Evolutionary conservation across 2,113 vertebrate genomes (phyloP).

Genomic region (Corythoichthys haematopterus): DNA sequence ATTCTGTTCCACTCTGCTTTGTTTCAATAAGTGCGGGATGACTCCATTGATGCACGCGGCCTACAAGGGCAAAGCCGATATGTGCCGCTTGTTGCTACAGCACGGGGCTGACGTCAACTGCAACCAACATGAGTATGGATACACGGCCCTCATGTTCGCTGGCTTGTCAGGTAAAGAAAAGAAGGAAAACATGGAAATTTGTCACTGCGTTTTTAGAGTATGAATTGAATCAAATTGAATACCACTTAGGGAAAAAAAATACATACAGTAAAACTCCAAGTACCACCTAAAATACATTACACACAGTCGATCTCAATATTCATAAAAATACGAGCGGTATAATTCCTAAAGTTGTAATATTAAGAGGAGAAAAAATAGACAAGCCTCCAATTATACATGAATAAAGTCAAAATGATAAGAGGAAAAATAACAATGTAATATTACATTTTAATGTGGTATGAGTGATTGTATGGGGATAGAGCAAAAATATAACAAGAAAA

Average conservation of each 20-base stretch:
- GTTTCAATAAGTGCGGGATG: conserved; percentile 82
- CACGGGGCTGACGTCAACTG: conserved; percentile 90
- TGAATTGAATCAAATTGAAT: too few species aligned
- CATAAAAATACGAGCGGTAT: too few species aligned
- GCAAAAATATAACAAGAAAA: too few species aligned
- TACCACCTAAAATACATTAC: too few species aligned
- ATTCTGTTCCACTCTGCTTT: background rate
- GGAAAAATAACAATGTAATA: background rate
- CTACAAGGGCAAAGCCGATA: conserved; percentile 85
- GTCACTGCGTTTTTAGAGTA: background rate
- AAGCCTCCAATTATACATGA: background rate
- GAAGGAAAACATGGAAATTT: background rate
- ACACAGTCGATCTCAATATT: too few species aligned
- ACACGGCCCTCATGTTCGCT: conserved; percentile 94
- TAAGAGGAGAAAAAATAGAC: too few species aligned
- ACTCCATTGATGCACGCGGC: conserved; percentile 93
- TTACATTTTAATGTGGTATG: too few species aligned
- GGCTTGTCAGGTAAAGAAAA: conserved; percentile 81
- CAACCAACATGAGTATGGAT: conserved; percentile 89
- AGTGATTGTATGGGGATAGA: too few species aligned
- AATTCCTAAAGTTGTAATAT: too few species aligned
- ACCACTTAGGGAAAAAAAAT: too few species aligned
- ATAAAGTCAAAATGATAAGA: background rate
- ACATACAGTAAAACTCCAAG: too few species aligned
- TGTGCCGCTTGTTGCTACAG: conserved; percentile 84